A percentile compares a stretch with the other conserved stretches of the same genome.
These are phyloP conservation scores for Lasiommata megera DNA, from an alignment of 2,888 invertebrate genomes.

Conservation along the genomic window DNA sequence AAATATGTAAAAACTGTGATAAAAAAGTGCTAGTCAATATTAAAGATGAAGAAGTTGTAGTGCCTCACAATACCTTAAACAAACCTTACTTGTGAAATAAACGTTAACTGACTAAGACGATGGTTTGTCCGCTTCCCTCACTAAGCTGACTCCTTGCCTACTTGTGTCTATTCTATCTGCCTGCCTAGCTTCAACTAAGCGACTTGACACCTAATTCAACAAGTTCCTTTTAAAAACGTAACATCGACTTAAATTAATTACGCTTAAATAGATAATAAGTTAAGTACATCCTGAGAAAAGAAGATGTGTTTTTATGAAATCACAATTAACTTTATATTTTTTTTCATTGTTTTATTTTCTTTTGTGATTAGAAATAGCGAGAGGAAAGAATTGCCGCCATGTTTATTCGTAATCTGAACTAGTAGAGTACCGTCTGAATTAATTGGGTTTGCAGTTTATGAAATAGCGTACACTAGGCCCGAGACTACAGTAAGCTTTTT, in stretches of 20 bases:
- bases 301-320: not conserved
- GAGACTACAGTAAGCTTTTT: too few species aligned
- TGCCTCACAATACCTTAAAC: slow-evolving; percentile 70
- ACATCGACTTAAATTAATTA: not conserved
- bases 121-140: slow-evolving; percentile 70
- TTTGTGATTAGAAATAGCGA: too few species aligned
- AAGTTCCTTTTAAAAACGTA: slow-evolving; percentile 36
- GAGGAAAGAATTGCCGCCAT: too few species aligned
- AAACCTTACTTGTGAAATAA: slow-evolving; percentile 59
- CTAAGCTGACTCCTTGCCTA: slow-evolving; percentile 70
- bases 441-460: too few species aligned
- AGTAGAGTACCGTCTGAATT: too few species aligned
- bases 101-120: slow-evolving; percentile 48
- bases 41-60: slow-evolving; percentile 43
- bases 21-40: slow-evolving; percentile 26
- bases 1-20: slow-evolving; percentile 71
- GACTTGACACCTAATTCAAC: slow-evolving; percentile 79
- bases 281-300: not conserved
- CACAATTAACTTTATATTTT: too few species aligned
- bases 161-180: slow-evolving; percentile 68
- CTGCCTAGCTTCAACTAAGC: slow-evolving; percentile 78
- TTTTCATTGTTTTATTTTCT: too few species aligned
- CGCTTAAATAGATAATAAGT: not conserved
- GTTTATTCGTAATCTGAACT: too few species aligned
- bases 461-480: too few species aligned